Percentiles rank a stretch among this genome's conserved stretches.
These are phyloP conservation scores for Hymenochirus boettgeri DNA, from an alignment of 2,113 vertebrate genomes.

Conservation along the genomic window DNA sequence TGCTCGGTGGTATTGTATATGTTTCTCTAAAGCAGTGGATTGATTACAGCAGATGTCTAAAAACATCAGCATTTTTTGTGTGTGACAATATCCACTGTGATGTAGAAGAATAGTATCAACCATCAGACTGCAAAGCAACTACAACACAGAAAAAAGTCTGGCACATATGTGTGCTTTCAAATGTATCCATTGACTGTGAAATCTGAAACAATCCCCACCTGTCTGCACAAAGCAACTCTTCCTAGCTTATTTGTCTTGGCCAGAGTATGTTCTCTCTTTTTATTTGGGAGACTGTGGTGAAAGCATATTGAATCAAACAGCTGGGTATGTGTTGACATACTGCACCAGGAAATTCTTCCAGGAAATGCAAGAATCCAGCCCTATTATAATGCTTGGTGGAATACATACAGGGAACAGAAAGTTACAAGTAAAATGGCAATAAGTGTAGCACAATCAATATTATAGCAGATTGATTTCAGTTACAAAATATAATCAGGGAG, in stretches of 20 bases:
- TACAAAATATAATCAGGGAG: too few relatives aligned
- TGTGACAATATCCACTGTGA: too few relatives aligned
- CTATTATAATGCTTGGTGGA: background rate
- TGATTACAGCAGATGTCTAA: too few relatives aligned
- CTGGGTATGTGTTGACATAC: conserved; percentile 20
- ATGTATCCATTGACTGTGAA: conserved; percentile 27
- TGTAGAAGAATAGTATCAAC: conserved; percentile 22
- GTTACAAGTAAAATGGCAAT: background rate
- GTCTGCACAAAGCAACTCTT: conserved; percentile 34
- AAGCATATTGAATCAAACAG: conserved; percentile 11
- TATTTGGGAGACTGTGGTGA: conserved; percentile 30
- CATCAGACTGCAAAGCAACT: conserved; percentile 16
- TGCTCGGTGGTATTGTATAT: too few relatives aligned
- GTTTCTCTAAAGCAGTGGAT: too few relatives aligned
- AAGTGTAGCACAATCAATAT: too few relatives aligned
- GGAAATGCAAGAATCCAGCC: conserved; percentile 10
- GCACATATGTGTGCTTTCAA: conserved; percentile 22
- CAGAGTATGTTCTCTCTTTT: conserved; percentile 26
- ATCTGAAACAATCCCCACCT: conserved; percentile 33
- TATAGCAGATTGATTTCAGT: too few relatives aligned
- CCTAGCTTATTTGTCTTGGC: conserved; percentile 27
- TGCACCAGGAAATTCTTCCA: conserved; percentile 25
- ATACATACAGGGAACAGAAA: conserved; percentile 3
- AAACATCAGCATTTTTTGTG: too few relatives aligned
- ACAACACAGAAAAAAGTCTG: conserved; percentile 22